These are phyloP conservation scores for Calliscelio sp. DNA, from an alignment of 2,888 invertebrate species.

Conservation along the genomic window DNA sequence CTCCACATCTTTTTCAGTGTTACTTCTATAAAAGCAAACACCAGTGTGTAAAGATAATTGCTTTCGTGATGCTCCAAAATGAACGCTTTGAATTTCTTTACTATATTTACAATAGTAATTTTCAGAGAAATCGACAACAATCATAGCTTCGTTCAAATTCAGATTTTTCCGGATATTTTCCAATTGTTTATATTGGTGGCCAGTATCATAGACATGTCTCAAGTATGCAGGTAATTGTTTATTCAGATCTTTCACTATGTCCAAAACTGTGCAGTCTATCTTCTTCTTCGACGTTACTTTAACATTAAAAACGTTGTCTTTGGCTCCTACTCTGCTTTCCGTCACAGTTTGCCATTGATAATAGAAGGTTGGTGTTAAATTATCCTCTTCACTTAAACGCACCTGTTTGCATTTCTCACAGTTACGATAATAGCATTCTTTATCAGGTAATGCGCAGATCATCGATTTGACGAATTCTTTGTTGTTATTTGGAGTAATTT, in stretches of 20 bases:
- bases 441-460: background rate
- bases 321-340: no score
- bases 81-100: conserved; percentile 1
- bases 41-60: conserved; percentile 11
- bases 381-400: background rate
- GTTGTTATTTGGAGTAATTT: conserved; percentile 10
- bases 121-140: conserved; percentile 2
- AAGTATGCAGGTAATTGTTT: background rate
- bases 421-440: conserved; percentile 14
- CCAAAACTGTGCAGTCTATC: no score
- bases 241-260: no score
- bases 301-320: no score
- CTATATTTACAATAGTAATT: conserved; percentile 2
- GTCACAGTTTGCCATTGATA: conserved; percentile 30
- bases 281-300: no score
- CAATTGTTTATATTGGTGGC: background rate
- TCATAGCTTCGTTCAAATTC: background rate
- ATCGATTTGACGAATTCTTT: conserved; percentile 19
- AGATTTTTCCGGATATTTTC: background rate
- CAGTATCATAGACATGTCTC: no score
- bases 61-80: conserved; percentile 11
- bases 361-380: conserved; percentile 19
- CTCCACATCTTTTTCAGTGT: conserved; percentile 4
- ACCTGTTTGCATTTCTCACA: conserved; percentile 23
- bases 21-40: no score